Evolutionary conservation across 2,113 vertebrate genomes (phyloP).

Genomic region (Propithecus coquereli): DNA sequence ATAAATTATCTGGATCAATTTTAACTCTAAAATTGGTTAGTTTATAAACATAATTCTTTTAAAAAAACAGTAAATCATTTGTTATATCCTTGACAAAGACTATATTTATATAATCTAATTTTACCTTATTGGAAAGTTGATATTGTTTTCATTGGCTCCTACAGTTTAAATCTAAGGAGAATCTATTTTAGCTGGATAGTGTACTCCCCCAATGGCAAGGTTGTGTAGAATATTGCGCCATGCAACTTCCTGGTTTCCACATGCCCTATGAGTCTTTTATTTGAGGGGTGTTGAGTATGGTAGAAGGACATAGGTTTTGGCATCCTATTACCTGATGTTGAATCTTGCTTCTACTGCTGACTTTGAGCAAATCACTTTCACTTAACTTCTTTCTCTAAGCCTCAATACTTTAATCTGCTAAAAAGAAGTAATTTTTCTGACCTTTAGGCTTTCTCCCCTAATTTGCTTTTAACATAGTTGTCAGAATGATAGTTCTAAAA

Average conservation of each 20-base stretch:
- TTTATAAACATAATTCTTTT: background rate
- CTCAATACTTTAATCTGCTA: slow-evolving; percentile 13
- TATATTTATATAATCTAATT: background rate
- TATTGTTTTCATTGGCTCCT: background rate
- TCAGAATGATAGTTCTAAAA: slow-evolving; percentile 42
- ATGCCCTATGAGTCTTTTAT: background rate
- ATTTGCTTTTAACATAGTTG: slow-evolving; percentile 21
- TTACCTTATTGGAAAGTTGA: background rate
- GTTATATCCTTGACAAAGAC: background rate
- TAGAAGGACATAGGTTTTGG: background rate
- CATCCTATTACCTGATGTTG: background rate
- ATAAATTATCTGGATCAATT: background rate
- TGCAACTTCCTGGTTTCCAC: background rate
- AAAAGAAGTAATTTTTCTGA: slow-evolving; percentile 46
- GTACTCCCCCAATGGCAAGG: background rate
- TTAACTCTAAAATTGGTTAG: slow-evolving; percentile 17
- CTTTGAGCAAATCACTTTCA: slow-evolving; percentile 22
- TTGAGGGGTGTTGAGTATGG: background rate
- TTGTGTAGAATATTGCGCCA: background rate
- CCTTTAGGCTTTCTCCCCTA: background rate
- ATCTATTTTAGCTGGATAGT: background rate
- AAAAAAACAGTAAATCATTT: background rate
- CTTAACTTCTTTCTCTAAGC: slow-evolving; percentile 27
- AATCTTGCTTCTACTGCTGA: slow-evolving; percentile 25
- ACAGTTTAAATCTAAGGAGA: background rate